Conservation (phyloP, 2,113 vertebrate species). For the Leucosticte australis region DNA sequence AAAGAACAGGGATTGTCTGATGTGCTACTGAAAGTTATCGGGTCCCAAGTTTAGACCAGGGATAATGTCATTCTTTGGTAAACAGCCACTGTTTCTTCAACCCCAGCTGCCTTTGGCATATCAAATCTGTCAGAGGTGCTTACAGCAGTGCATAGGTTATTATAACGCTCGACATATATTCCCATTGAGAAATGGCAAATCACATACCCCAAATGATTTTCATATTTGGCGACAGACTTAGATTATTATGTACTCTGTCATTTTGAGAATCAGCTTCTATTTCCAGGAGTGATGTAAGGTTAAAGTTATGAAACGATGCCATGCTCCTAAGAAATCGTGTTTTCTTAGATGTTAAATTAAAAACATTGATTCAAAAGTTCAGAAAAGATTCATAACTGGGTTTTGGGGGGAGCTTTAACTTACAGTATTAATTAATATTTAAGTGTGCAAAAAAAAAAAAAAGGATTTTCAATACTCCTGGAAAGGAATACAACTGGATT, state of each 20-base stretch:
- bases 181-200: not conserved
- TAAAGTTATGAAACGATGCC: not conserved
- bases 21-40: not conserved
- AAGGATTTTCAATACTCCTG: not conserved
- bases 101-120: constrained; percentile 25
- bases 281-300: not conserved
- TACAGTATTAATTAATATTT: not conserved
- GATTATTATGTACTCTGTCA: not conserved
- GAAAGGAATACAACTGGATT: not conserved
- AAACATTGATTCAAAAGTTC: not conserved
- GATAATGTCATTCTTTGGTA: constrained; percentile 35
- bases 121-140: constrained; percentile 38
- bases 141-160: not conserved
- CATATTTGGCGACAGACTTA: not conserved
- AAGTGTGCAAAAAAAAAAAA: not conserved
- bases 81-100: constrained; percentile 4
- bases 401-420: not conserved
- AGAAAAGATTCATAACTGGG: not conserved
- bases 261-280: not conserved
- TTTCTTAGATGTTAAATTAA: not conserved
- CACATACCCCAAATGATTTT: not conserved
- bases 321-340: not conserved
- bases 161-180: not conserved
- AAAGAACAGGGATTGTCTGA: constrained; percentile 20
- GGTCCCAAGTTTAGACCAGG: constrained; percentile 16